Conservation (phyloP, 64 coral and sea anemone genomes). For the Catalaphyllia jardinei region DNA sequence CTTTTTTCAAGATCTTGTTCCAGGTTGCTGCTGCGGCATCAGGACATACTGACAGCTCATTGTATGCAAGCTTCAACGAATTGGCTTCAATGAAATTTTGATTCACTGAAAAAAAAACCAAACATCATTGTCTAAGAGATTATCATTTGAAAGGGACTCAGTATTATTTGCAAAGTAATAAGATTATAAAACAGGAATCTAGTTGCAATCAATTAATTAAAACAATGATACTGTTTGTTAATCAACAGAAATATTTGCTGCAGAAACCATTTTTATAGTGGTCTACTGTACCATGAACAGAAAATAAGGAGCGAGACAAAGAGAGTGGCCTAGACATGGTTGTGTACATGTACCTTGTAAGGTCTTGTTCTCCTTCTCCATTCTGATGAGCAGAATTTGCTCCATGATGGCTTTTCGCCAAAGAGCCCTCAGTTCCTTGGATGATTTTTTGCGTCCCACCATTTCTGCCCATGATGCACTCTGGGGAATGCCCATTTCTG, state of each 20-base stretch:
- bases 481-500: conserved; percentile 42
- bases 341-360: conserved; percentile 78
- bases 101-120: conserved; percentile 21
- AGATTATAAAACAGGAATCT: too few relatives aligned
- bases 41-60: conserved; percentile 61
- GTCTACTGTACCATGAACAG: not conserved
- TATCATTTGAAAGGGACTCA: too few relatives aligned
- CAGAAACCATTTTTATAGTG: not conserved
- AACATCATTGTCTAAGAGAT: not conserved
- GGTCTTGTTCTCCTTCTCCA: conserved; percentile 94
- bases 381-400: conserved; percentile 90
- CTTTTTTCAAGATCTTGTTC: conserved; percentile 65
- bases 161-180: too few relatives aligned
- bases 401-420: conserved; percentile 99
- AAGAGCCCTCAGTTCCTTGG: conserved; percentile 66
- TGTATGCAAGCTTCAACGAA: conserved; percentile 73
- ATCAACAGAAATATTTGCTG: too few relatives aligned
- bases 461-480: conserved; percentile 72
- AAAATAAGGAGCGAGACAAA: not conserved
- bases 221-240: too few relatives aligned
- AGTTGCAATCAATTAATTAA: too few relatives aligned
- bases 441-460: conserved; percentile 63
- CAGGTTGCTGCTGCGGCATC: conserved; percentile 69
- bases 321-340: not conserved
- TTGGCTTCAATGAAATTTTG: conserved; percentile 63